Conservation (phyloP, 2,113 vertebrate species). For the Nicator chloris region DNA sequence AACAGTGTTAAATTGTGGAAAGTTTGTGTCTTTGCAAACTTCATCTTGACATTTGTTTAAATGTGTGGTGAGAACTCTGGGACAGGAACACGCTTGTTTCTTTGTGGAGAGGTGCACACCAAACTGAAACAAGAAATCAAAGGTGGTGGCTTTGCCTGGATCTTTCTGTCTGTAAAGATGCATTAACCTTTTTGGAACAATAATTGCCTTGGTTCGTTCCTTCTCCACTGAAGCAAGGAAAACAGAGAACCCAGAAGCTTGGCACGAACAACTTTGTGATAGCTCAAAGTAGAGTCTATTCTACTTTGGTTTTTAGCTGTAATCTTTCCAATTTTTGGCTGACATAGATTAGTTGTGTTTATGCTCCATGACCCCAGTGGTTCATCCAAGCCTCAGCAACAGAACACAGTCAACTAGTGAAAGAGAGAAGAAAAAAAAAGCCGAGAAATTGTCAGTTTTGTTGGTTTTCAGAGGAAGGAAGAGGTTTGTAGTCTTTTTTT, state of each 20-base stretch:
- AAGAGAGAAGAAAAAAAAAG: background rate
- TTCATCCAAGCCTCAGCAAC: background rate
- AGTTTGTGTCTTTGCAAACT: background rate
- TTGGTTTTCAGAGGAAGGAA: background rate
- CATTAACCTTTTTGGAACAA: background rate
- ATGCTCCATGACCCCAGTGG: too few relatives aligned
- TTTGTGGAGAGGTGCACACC: background rate
- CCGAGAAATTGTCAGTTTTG: background rate
- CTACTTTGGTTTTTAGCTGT: background rate
- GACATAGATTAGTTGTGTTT: background rate
- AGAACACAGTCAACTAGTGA: background rate
- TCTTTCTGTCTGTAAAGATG: background rate
- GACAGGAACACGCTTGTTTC: background rate
- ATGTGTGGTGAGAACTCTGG: background rate
- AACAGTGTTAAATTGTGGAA: rapidly evolving
- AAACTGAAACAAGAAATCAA: background rate
- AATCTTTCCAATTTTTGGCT: background rate
- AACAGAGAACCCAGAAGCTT: background rate
- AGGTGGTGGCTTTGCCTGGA: background rate
- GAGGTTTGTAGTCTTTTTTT: background rate
- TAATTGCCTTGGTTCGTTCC: background rate
- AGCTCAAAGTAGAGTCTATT: background rate
- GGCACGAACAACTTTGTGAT: background rate
- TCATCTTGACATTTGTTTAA: rapidly evolving
- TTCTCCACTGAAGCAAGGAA: background rate